A percentile compares a stretch with the other conserved stretches of the same genome.
Conservation (phyloP, 1,140 invertebrate genomes). For the Rhagoletis pomonella region DNA sequence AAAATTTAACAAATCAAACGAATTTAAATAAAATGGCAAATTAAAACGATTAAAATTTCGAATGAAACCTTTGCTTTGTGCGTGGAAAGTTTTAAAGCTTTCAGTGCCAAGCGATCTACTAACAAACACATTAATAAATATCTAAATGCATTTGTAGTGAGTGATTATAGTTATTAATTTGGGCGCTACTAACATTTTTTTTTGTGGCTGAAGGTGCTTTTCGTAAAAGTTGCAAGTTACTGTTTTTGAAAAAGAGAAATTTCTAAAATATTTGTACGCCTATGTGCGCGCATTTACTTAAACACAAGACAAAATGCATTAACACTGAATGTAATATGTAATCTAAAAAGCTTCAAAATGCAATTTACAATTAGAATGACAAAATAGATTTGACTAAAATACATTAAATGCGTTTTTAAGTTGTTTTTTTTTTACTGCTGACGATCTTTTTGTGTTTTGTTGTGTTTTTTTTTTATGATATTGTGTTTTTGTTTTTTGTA, state of each 20-base stretch:
- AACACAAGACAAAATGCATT: not conserved
- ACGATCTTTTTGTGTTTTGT: not conserved
- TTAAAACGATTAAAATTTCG: too few relatives aligned
- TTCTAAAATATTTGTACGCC: not conserved
- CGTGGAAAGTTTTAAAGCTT: not conserved
- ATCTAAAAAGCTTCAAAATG: not conserved
- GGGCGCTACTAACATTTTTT: not conserved
- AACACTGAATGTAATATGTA: not conserved
- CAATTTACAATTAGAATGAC: slow-evolving; percentile 14
- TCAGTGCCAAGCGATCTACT: too few relatives aligned
- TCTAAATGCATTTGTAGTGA: too few relatives aligned
- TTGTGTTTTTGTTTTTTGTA: slow-evolving; percentile 30
- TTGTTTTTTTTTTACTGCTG: slow-evolving; percentile 1
- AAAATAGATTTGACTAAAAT: not conserved
- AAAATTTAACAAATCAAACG: not conserved
- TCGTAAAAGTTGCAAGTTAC: not conserved
- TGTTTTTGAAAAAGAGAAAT: not conserved
- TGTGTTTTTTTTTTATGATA: not conserved
- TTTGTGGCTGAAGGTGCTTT: not conserved
- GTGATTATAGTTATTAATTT: not conserved
- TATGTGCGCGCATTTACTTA: not conserved
- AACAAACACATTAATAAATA: too few relatives aligned
- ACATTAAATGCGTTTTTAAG: slow-evolving; percentile 17
- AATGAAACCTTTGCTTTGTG: too few relatives aligned
- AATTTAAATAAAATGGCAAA: too few relatives aligned